Evolutionary conservation across 2,888 invertebrate species (phyloP), one percentile per base, ranked within the genome.

Genomic region (Plutella xylostella): DNA sequence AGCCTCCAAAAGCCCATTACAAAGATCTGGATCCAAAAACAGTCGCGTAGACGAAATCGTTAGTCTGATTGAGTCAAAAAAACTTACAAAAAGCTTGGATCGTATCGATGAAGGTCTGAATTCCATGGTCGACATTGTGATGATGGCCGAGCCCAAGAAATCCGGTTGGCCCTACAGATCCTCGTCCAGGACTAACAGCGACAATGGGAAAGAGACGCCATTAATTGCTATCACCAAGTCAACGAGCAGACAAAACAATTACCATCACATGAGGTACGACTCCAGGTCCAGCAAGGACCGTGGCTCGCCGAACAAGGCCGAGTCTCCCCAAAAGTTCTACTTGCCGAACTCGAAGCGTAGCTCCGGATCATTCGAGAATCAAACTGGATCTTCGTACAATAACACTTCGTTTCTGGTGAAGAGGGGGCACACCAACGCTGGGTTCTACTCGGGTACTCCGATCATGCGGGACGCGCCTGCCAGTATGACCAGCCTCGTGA

Each of bases 31-130:
- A 47, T 71, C 74, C 0, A 78, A 77, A 65, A 73, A 72, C 45
- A 82, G 63, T 48, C 65, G 78, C 5, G 82, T 82, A 1, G 83
- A 82, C 51, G 82, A 84, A 68, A 82, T 83, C 41, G 77, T 83
- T 0, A 87, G 77, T 38, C 74, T 88, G 21, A 76, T 88, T 41
- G 87, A 88, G 61, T 86, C 88, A 2, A 85, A 87, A 43, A 85
- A 88, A 42, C 65, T 89, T 35, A 89, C 92, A 0, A 93, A 93
- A 70, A 93, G 93, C 53, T 70, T 93, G 40, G 93, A 94, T 53
- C 85, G 92, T 46, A 90, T 93, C 34, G 92, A 92, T 60, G 88
- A 87, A 63, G 89, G 91, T 15, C 65, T 92, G 19, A 88, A 91
- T 57, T 86, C 90, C 0, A 88, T 91, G 86, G 88, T 91, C 1